These are phyloP conservation scores for Barypeithes pellucidus DNA, from an alignment of 2,888 invertebrate species.

Conservation along the genomic window DNA sequence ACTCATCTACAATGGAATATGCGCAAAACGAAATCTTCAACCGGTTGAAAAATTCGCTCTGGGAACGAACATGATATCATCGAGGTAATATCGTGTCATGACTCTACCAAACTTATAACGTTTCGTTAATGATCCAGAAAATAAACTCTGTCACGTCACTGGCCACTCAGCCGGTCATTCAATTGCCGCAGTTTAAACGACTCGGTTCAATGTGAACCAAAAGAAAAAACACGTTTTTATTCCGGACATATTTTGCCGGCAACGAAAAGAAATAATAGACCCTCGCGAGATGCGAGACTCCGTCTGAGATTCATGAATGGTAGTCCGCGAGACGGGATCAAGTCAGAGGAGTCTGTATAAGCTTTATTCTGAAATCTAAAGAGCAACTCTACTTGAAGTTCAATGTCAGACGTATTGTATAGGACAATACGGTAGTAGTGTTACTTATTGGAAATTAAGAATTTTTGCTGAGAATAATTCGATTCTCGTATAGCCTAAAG, in stretches of 20 bases:
- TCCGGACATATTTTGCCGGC: conserved; percentile 42
- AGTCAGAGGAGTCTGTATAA: conserved; percentile 42
- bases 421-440: not conserved
- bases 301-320: conserved; percentile 43
- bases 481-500: too few species aligned
- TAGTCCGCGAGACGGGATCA: conserved; percentile 39
- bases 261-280: conserved; percentile 45
- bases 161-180: conserved; percentile 43
- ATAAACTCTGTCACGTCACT: conserved; percentile 31
- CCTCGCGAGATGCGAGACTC: conserved; percentile 40
- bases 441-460: not conserved
- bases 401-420: conserved; percentile 49
- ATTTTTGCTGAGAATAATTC: too few species aligned
- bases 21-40: too few species aligned
- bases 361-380: conserved; percentile 42
- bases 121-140: not conserved
- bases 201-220: conserved; percentile 31
- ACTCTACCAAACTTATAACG: too few species aligned
- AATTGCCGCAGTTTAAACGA: conserved; percentile 31
- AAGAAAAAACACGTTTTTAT: conserved; percentile 40
- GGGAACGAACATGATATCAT: too few species aligned
- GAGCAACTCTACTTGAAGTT: conserved; percentile 50
- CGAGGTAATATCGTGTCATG: too few species aligned
- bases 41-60: too few species aligned
- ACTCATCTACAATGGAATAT: too few species aligned